phyloP scores from a whole-genome alignment of 2,797 vertebrate species.

The Tapera naevia region DNA sequence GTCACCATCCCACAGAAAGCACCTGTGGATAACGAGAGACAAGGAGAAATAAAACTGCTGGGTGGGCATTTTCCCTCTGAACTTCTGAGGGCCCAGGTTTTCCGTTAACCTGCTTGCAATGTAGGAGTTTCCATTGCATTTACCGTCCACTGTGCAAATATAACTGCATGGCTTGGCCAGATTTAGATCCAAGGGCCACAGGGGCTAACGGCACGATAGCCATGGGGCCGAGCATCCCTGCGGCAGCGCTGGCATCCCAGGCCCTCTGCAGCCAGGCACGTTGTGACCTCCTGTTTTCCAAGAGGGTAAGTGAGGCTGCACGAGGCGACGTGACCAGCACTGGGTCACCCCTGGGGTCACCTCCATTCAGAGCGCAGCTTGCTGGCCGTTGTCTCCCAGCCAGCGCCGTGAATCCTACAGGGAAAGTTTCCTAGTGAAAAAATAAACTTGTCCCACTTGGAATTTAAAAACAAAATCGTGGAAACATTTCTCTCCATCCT shows the following conservation, averaged over 20 bases:
- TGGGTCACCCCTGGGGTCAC: background rate
- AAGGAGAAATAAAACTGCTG: background rate
- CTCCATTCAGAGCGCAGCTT: background rate
- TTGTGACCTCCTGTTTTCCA: background rate
- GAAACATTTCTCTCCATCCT: slow-evolving; percentile 40
- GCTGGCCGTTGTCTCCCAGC: background rate
- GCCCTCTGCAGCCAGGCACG: background rate
- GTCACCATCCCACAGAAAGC: fast-evolving
- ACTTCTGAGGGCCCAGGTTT: background rate
- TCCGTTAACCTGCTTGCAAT: background rate
- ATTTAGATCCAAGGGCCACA: background rate
- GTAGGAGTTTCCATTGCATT: background rate
- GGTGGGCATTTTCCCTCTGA: background rate
- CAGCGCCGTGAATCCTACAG: background rate
- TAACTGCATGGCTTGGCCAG: fast-evolving
- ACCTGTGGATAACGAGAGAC: background rate
- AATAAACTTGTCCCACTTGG: slow-evolving; percentile 59
- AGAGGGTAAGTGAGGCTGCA: background rate
- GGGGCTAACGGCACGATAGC: fast-evolving
- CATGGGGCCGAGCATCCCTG: background rate
- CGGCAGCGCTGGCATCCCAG: background rate
- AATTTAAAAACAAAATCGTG: slow-evolving; percentile 65
- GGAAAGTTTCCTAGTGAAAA: slow-evolving; percentile 64
- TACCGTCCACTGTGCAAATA: background rate
- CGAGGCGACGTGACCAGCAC: background rate